Evolutionary conservation across 64 coral and sea anemone genomes (phyloP).

Genomic region (Pocillopora verrucosa): DNA sequence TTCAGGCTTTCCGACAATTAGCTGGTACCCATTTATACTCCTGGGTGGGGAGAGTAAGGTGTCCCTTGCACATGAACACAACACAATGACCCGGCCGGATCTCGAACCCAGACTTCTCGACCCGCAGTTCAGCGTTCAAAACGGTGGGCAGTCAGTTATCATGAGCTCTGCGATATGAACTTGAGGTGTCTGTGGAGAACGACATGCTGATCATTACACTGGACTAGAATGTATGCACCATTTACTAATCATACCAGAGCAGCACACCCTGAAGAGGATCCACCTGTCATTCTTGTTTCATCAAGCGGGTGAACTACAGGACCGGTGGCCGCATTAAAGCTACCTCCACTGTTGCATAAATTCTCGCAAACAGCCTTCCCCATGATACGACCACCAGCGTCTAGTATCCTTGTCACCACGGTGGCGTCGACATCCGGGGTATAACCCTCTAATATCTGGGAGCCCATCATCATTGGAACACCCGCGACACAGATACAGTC

Average conservation of each 20-base stretch:
- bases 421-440: slow-evolving; percentile 62
- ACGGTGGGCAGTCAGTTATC: too few species aligned
- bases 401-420: slow-evolving; percentile 63
- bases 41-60: too few species aligned
- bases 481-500: slow-evolving; percentile 74
- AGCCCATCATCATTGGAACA: slow-evolving; percentile 85
- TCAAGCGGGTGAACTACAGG: slow-evolving; percentile 49
- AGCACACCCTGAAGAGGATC: slow-evolving; percentile 62
- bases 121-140: too few species aligned
- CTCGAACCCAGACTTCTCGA: too few species aligned
- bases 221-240: too few species aligned
- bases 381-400: slow-evolving; percentile 46
- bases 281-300: slow-evolving; percentile 34
- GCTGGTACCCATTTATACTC: too few species aligned
- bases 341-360: slow-evolving; percentile 49
- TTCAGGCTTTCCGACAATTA: too few species aligned
- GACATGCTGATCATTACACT: not conserved
- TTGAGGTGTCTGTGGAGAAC: not conserved
- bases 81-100: too few species aligned
- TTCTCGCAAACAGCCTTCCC: slow-evolving; percentile 58
- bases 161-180: not conserved
- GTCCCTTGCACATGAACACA: too few species aligned
- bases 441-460: slow-evolving; percentile 45
- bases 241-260: slow-evolving; percentile 34
- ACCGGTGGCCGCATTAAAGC: slow-evolving; percentile 62